phyloP scores from a whole-genome alignment of 1,140 invertebrate genomes.

The Heliconius hewitsoni region DNA sequence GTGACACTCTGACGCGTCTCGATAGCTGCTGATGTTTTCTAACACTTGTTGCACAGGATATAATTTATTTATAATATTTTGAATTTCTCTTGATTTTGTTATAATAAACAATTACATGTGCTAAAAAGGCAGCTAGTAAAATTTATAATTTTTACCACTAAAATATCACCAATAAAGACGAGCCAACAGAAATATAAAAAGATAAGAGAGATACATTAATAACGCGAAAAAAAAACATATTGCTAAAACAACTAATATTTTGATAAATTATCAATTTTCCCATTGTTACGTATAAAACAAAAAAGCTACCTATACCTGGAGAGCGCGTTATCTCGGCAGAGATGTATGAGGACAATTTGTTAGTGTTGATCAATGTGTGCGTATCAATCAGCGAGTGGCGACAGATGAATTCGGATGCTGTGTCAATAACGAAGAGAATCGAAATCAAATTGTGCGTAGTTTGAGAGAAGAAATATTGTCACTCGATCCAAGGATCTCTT shows the following conservation, averaged over 20 bases:
- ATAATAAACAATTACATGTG: too few relatives aligned
- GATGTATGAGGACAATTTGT: constrained; percentile 50
- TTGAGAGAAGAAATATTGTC: constrained; percentile 1
- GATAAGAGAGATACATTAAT: not conserved
- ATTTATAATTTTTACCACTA: too few relatives aligned
- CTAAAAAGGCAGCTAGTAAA: too few relatives aligned
- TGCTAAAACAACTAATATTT: not conserved
- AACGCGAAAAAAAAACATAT: constrained; percentile 19
- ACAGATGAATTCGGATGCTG: constrained; percentile 20
- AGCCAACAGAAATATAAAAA: not conserved
- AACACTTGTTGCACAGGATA: too few relatives aligned
- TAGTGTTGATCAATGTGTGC: constrained; percentile 27
- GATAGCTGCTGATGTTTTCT: too few relatives aligned
- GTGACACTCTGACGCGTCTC: too few relatives aligned
- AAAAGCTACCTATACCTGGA: constrained; percentile 64
- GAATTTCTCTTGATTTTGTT: too few relatives aligned
- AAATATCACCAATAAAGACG: not conserved
- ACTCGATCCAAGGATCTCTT: not conserved
- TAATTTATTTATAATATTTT: too few relatives aligned
- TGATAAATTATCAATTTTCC: constrained; percentile 74
- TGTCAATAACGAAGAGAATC: constrained; percentile 20
- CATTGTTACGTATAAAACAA: constrained; percentile 69
- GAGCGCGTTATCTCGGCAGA: constrained; percentile 70
- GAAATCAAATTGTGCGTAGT: constrained; percentile 14
- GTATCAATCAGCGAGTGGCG: constrained; percentile 25